Evolutionary conservation across 2,888 invertebrate genomes (phyloP), one percentile per base, ranked within the genome.

Genomic region (Pomacea canaliculata): DNA sequence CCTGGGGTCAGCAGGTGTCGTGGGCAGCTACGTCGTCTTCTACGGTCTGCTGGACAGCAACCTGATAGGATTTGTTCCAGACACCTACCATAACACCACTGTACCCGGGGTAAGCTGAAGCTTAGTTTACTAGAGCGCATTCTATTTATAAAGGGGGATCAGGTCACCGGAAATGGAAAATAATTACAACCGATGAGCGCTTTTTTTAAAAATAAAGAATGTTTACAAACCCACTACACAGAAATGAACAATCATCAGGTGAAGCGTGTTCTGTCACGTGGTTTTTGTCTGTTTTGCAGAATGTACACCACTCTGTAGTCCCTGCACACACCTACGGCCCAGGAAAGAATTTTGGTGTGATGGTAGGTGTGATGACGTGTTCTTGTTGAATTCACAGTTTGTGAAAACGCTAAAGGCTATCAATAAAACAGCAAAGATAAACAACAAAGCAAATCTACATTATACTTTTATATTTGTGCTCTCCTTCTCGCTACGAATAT

Each of bases 1-100:
- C 71, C 79, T 82, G n/a, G 86, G 85, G 7, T 83, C 84, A n/a
- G 73, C 73, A 4, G 83, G 82, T 12, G n/a, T 70, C 4, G 81
- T 86, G 49, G 81, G 83, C 23, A 74, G 79, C 49, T 87, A 86
- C 67, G 74, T 81, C 12, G 78, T 87, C n/a, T 79, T 83, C 56
- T 84, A 83, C 77, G 87, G 87, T 4, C 68, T 76, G 27, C 49
- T 79, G 37, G 70, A 78, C 37, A 62, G 70, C 70, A 37, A 23
- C 37, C 18, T 65, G 63, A 10, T 59, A 9, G 65, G 51, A 49
- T 72, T 72, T 49, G 66, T 67, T 7, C 37, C 27, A 16, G 56
- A 70, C 18, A 62, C 71, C 19, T 60, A 56, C 37, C n/a, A n/a
- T n/a, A 59, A 75, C 23, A 19, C 37, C n/a, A 65, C 65, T 4